Percentiles rank a stretch among this genome's conserved stretches.
phyloP scores from a whole-genome alignment of 2,113 vertebrate genomes.

The Triplophysa siluroides region DNA sequence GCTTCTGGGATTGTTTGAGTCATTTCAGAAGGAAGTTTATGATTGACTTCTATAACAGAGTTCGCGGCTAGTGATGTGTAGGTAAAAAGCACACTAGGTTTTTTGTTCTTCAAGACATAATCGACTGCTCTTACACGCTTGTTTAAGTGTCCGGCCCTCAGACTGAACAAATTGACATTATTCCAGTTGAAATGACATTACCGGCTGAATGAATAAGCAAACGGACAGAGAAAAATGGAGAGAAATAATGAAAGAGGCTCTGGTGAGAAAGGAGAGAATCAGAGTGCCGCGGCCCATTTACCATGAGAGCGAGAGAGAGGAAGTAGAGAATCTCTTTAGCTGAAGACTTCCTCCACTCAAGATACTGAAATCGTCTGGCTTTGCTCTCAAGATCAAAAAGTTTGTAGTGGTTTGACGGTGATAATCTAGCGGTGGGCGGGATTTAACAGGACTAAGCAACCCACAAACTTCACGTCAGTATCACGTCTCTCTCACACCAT shows the following conservation, averaged over 20 bases:
- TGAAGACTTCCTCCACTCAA: slow-evolving; percentile 27
- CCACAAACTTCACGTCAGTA: too few relatives aligned
- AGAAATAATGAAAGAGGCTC: background rate
- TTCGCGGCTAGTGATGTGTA: background rate
- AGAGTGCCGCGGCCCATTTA: slow-evolving; percentile 27
- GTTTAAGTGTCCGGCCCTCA: slow-evolving; percentile 8
- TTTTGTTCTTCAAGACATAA: background rate
- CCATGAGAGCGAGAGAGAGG: slow-evolving; percentile 6
- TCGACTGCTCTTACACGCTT: slow-evolving; percentile 3
- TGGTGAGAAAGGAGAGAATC: slow-evolving; percentile 12
- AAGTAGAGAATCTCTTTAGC: slow-evolving; percentile 24
- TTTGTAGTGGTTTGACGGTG: too few relatives aligned
- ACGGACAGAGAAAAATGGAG: slow-evolving; percentile 16
- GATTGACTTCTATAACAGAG: background rate
- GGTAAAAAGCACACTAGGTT: background rate
- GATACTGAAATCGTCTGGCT: background rate
- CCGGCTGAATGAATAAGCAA: slow-evolving; percentile 17
- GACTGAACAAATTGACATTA: slow-evolving; percentile 41
- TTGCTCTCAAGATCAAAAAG: too few relatives aligned
- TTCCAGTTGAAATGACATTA: slow-evolving; percentile 41
- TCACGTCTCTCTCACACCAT: background rate
- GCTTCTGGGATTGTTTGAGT: background rate
- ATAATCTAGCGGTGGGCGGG: too few relatives aligned
- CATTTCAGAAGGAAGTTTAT: background rate
- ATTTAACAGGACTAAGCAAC: too few relatives aligned